Conservation (phyloP, 1,140 invertebrate species). For the Drosophila melanogaster region Release_6_plus_ISO1_MT NT_033777.3:22959001-22959500, state of each 20-base stretch:
- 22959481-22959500: constrained; percentile 44
- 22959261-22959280: constrained; percentile 33
- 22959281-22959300: constrained; percentile 39
- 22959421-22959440: constrained; percentile 43
- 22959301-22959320: constrained; percentile 38
- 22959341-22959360: neutral
- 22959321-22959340: constrained; percentile 18
- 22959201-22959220: constrained; percentile 47
- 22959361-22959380: constrained; percentile 37
- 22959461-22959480: constrained; percentile 51
- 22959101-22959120: constrained; percentile 32
- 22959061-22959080: constrained; percentile 25
- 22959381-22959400: constrained; percentile 54
- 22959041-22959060: neutral
- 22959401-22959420: constrained; percentile 34
- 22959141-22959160: constrained; percentile 15
- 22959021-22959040: too few species aligned
- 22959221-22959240: constrained; percentile 32
- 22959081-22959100: constrained; percentile 47
- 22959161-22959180: constrained; percentile 5
- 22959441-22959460: constrained; percentile 48
- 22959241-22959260: constrained; percentile 20
- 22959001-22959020: too few species aligned
- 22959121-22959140: constrained; percentile 54
- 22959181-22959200: constrained; percentile 56